Percentiles rank a stretch among this genome's conserved stretches.
Evolutionary conservation across 2,888 invertebrate genomes (phyloP).

Genomic region (Dasysyrphus tricinctus): DNA sequence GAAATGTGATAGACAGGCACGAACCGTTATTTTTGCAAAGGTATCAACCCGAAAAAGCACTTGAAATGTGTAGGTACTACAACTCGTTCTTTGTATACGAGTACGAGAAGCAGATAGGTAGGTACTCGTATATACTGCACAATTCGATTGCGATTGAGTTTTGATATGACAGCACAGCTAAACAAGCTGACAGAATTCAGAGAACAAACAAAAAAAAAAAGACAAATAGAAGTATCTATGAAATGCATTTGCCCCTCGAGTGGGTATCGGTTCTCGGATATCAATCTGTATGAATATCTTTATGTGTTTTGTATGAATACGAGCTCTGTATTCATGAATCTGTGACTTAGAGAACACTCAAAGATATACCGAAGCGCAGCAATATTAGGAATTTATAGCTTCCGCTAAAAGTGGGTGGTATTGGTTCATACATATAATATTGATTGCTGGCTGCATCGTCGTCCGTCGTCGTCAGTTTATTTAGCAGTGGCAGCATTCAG

Average conservation of each 20-base stretch:
- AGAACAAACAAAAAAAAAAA: constrained; percentile 10
- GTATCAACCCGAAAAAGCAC: constrained; percentile 19
- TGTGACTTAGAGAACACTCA: constrained; percentile 30
- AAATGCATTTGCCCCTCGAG: constrained; percentile 33
- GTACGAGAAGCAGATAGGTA: background rate
- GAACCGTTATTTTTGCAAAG: constrained; percentile 10
- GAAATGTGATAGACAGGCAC: constrained; percentile 24
- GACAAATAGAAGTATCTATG: background rate
- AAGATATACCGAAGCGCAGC: constrained; percentile 15
- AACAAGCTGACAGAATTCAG: constrained; percentile 58
- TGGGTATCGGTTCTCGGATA: constrained; percentile 23
- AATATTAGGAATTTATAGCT: constrained; percentile 67
- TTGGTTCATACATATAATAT: background rate
- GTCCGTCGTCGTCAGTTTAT: background rate
- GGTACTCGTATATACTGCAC: background rate
- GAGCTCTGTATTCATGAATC: constrained; percentile 44
- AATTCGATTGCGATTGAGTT: constrained; percentile 55
- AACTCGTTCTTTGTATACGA: too few species aligned
- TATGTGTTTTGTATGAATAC: background rate
- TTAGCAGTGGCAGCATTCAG: constrained; percentile 29
- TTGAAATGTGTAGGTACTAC: constrained; percentile 3
- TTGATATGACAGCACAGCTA: constrained; percentile 57
- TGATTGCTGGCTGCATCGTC: constrained; percentile 6
- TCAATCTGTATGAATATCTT: constrained; percentile 7
- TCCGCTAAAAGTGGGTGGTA: constrained; percentile 66